These are phyloP conservation scores for Cyrtonyx montezumae DNA, from an alignment of 2,113 vertebrate species.

Conservation along the genomic window DNA sequence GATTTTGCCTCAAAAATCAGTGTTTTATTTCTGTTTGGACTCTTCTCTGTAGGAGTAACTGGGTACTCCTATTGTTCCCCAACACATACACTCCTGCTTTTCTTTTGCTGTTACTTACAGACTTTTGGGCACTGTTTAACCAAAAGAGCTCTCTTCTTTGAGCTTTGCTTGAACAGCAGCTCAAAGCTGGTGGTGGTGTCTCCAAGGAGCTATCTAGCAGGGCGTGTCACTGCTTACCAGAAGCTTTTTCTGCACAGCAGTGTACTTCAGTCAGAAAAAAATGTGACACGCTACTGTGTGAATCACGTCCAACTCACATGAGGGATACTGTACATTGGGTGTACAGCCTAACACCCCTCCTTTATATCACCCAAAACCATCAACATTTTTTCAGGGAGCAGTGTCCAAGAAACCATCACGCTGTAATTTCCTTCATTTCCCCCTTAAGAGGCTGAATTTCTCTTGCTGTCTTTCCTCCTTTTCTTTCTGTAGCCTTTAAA, in stretches of 20 bases:
- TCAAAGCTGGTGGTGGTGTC: constrained; percentile 7
- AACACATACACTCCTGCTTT: background rate
- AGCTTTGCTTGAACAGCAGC: constrained; percentile 7
- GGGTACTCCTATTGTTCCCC: background rate
- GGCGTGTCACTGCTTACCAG: background rate
- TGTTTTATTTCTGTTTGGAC: background rate
- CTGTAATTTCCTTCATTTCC: background rate
- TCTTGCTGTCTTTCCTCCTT: background rate
- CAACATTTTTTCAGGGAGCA: background rate
- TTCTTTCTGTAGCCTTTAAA: background rate
- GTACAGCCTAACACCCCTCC: background rate
- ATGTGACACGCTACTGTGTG: background rate
- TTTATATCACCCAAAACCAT: background rate
- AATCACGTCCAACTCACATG: background rate
- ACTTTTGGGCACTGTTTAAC: constrained; percentile 1
- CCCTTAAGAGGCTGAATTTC: background rate
- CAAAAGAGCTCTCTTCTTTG: constrained; percentile 31
- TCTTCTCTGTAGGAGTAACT: background rate
- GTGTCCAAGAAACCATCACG: background rate
- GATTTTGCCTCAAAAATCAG: background rate
- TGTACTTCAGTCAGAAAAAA: constrained; percentile 20
- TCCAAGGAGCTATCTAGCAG: constrained; percentile 23
- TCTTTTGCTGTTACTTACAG: background rate
- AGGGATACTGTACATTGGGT: background rate
- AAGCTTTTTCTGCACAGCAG: background rate